Conservation (phyloP, 2,113 vertebrate genomes). For the Oreochromis tanganicae region DNA sequence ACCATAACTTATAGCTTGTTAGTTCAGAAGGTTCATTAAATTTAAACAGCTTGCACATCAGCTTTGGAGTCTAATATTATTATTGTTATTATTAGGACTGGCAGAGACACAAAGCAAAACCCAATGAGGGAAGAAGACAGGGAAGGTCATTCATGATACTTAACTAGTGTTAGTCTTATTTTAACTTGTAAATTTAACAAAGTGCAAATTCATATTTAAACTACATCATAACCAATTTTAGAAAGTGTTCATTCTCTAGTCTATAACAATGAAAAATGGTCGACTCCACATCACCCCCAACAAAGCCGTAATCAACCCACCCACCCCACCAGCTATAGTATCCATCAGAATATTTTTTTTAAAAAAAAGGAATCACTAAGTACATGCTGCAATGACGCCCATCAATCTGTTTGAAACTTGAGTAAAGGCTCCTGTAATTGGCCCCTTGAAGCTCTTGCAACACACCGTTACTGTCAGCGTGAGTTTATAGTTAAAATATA, state of each 20-base stretch:
- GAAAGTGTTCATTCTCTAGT: conserved; percentile 44
- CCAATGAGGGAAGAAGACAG: conserved; percentile 6
- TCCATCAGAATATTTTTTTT: conserved; percentile 19
- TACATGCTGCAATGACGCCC: conserved; percentile 76
- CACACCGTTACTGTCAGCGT: conserved; percentile 61
- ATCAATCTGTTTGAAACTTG: conserved; percentile 37
- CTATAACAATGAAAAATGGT: conserved; percentile 72
- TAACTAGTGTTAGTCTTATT: conserved; percentile 74
- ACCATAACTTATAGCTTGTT: conserved; percentile 5
- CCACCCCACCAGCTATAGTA: conserved; percentile 4
- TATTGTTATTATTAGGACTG: background rate
- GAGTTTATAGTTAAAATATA: conserved; percentile 73
- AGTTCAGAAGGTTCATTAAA: background rate
- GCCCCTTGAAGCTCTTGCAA: conserved; percentile 41
- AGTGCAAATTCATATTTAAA: conserved; percentile 71
- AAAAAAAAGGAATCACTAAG: conserved; percentile 79
- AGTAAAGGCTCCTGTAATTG: conserved; percentile 29
- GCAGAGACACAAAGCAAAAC: conserved; percentile 52
- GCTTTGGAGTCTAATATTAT: conserved; percentile 37
- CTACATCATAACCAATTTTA: conserved; percentile 61
- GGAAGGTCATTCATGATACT: conserved; percentile 49
- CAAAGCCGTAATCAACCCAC: conserved; percentile 4
- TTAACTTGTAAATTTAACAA: conserved; percentile 70
- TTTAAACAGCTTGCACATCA: conserved; percentile 38
- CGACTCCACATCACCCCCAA: conserved; percentile 6